These are phyloP conservation scores for Metallyticus violacea DNA, from an alignment of 2,888 invertebrate species.

Conservation along the genomic window DNA sequence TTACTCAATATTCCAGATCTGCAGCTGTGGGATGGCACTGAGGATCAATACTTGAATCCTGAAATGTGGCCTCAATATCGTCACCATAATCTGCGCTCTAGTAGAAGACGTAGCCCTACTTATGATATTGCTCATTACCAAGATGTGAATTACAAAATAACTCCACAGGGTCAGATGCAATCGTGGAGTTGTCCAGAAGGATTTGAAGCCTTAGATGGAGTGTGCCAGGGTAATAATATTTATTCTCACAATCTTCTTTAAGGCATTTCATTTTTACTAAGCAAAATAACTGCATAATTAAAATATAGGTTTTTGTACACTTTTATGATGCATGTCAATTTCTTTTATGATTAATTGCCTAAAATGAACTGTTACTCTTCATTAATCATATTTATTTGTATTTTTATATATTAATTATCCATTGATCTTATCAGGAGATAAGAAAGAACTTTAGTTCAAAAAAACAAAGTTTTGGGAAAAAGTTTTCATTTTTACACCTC, in stretches of 20 bases:
- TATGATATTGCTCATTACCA: not conserved
- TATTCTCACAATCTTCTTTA: not conserved
- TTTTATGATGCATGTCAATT: too few relatives aligned
- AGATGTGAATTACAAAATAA: not conserved
- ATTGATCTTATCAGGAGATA: too few relatives aligned
- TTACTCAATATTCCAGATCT: slow-evolving; percentile 24
- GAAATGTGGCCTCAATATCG: not conserved
- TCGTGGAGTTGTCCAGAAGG: slow-evolving; percentile 36
- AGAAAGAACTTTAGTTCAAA: too few relatives aligned
- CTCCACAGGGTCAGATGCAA: not conserved
- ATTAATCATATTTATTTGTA: too few relatives aligned
- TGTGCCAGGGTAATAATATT: slow-evolving; percentile 36
- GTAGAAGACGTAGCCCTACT: not conserved
- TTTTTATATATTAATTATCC: too few relatives aligned
- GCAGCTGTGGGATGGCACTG: slow-evolving; percentile 12
- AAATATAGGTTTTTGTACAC: too few relatives aligned
- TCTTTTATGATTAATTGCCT: too few relatives aligned
- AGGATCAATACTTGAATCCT: not conserved
- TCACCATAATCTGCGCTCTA: not conserved
- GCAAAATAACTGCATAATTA: too few relatives aligned
- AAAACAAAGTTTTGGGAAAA: too few relatives aligned
- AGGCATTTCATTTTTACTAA: too few relatives aligned
- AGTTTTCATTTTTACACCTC: too few relatives aligned
- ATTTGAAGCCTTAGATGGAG: slow-evolving; percentile 33
- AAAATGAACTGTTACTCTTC: too few relatives aligned